phyloP scores from a whole-genome alignment of 2,888 invertebrate species.

The Eupithecia vulgata region DNA sequence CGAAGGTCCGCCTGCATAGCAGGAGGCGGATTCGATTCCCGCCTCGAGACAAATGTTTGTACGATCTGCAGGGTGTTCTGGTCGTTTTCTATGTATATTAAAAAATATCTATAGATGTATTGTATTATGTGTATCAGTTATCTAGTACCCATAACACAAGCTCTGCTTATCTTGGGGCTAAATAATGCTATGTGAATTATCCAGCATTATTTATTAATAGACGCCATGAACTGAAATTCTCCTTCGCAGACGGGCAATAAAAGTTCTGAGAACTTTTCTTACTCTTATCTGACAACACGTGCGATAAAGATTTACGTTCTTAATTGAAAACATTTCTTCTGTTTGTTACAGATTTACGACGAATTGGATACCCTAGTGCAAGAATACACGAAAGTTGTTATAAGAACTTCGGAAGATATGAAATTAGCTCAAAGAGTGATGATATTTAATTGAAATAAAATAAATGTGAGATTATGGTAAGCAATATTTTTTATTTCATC shows the following conservation, averaged over 20 bases:
- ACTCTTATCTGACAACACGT: not conserved
- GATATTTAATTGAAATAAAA: slow-evolving; percentile 41
- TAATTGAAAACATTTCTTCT: not conserved
- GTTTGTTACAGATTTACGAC: slow-evolving; percentile 84
- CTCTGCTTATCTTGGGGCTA: too few relatives aligned
- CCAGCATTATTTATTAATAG: too few relatives aligned
- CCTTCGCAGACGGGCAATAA: not conserved
- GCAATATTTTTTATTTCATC: slow-evolving; percentile 35
- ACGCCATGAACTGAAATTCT: not conserved
- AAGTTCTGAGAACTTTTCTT: not conserved
- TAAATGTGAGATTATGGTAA: slow-evolving; percentile 41
- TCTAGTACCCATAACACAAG: too few relatives aligned
- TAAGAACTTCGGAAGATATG: slow-evolving; percentile 87
- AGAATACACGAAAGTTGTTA: slow-evolving; percentile 86
- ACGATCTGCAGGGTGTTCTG: too few relatives aligned
- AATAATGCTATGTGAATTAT: too few relatives aligned
- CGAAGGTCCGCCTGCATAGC: too few relatives aligned
- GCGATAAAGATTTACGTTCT: not conserved
- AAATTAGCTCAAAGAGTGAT: slow-evolving; percentile 57
- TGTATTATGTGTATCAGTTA: too few relatives aligned
- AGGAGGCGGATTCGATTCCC: too few relatives aligned
- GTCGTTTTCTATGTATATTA: too few relatives aligned
- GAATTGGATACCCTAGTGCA: slow-evolving; percentile 85
- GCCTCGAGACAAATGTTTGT: too few relatives aligned
- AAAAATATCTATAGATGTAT: too few relatives aligned